phyloP scores from a whole-genome alignment of 92 coral and sea anemone species.

The Porites lobata region DNA sequence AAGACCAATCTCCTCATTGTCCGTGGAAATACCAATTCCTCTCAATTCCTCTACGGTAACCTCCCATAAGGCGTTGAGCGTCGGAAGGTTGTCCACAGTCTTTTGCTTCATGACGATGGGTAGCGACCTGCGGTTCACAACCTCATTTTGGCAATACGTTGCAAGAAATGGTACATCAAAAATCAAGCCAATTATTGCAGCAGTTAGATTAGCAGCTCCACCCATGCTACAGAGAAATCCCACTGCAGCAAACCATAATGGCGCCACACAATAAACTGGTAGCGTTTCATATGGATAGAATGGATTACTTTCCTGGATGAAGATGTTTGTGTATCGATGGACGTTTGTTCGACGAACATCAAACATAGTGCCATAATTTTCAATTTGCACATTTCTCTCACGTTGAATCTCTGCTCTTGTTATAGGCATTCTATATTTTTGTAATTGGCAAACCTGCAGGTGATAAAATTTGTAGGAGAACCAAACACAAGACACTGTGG shows the following conservation, averaged over 20 bases:
- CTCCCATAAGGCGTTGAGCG: slow-evolving; percentile 17
- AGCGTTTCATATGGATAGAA: slow-evolving; percentile 8
- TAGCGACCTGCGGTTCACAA: slow-evolving; percentile 25
- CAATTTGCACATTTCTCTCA: not conserved
- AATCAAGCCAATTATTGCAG: slow-evolving; percentile 6
- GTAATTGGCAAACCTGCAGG: not conserved
- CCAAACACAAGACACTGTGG: not conserved
- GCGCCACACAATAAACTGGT: not conserved
- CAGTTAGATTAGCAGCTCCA: slow-evolving; percentile 5
- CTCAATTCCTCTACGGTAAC: not conserved
- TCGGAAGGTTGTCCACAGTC: slow-evolving; percentile 3
- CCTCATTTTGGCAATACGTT: slow-evolving; percentile 15
- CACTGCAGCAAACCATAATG: not conserved
- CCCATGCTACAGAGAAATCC: not conserved
- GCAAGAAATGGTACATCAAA: slow-evolving; percentile 5
- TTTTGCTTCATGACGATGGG: slow-evolving; percentile 31
- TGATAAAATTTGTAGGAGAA: not conserved
- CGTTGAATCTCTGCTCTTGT: not conserved
- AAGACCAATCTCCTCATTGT: slow-evolving; percentile 2
- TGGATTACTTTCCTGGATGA: slow-evolving; percentile 18
- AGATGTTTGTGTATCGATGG: slow-evolving; percentile 31
- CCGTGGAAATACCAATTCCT: slow-evolving; percentile 14
- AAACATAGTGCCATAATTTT: slow-evolving; percentile 3
- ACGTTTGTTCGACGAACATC: not conserved
- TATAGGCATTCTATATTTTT: not conserved